A percentile compares a stretch with the other conserved stretches of the same genome.
phyloP scores from a whole-genome alignment of 2,888 invertebrate genomes.

The Xanthorhoe spadicearia region DNA sequence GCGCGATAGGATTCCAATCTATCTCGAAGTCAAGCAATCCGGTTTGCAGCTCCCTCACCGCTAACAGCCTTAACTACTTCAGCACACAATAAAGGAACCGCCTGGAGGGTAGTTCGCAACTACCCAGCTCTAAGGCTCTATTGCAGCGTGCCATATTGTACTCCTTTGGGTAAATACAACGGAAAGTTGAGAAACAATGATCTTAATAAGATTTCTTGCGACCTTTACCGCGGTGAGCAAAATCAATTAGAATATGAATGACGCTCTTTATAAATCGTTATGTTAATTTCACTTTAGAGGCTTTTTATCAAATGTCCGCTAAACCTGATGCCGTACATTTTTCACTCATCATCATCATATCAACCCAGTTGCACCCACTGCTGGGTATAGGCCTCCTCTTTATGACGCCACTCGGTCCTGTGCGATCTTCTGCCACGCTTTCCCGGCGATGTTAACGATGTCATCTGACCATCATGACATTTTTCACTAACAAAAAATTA shows the following conservation, averaged over 20 bases:
- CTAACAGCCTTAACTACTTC: conserved; percentile 1
- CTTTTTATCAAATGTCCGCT: too few species aligned
- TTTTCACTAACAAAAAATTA: too few species aligned
- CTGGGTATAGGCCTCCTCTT: too few species aligned
- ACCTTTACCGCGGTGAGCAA: background rate
- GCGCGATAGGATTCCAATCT: background rate
- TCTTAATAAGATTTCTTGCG: background rate
- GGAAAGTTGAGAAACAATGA: background rate
- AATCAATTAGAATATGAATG: background rate
- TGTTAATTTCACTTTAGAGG: too few species aligned
- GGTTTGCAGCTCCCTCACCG: background rate
- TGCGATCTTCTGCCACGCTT: too few species aligned
- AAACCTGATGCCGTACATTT: too few species aligned
- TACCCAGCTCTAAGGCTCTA: conserved; percentile 3
- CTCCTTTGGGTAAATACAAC: background rate
- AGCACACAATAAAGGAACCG: conserved; percentile 13
- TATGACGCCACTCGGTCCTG: too few species aligned
- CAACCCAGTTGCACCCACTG: too few species aligned
- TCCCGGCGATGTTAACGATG: too few species aligned
- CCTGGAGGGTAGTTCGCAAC: conserved; percentile 13
- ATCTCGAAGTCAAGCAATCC: conserved; percentile 7
- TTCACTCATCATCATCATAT: too few species aligned
- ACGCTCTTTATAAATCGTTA: too few species aligned
- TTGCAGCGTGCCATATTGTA: background rate
- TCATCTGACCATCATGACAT: too few species aligned